phyloP scores from a whole-genome alignment of 2,888 invertebrate species.

The Malachius bipustulatus region DNA sequence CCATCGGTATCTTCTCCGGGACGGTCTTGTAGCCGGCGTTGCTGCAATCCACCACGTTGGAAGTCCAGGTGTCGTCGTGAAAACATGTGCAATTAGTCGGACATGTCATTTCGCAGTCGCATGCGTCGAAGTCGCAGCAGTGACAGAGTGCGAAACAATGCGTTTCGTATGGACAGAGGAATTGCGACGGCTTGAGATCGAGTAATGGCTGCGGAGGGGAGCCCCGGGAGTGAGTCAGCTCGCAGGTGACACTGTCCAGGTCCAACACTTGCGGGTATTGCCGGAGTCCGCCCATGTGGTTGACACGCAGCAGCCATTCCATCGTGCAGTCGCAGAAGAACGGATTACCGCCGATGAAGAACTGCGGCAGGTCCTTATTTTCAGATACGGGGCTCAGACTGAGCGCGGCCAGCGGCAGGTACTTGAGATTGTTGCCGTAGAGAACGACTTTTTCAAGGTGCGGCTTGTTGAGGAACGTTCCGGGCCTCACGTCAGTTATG shows the following conservation, averaged over 20 bases:
- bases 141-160: conserved; percentile 79
- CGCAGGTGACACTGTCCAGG: conserved; percentile 65
- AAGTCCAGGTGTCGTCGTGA: conserved; percentile 76
- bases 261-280: conserved; percentile 72
- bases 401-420: conserved; percentile 59
- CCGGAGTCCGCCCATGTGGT: conserved; percentile 58
- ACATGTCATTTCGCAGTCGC: conserved; percentile 86
- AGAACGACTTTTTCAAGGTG: conserved; percentile 65
- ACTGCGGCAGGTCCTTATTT: conserved; percentile 60
- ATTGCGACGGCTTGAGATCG: conserved; percentile 60
- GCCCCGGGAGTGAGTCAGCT: conserved; percentile 53
- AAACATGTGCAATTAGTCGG: conserved; percentile 77
- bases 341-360: conserved; percentile 72
- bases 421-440: conserved; percentile 60
- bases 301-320: conserved; percentile 75
- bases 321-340: conserved; percentile 77
- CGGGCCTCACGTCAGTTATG: conserved; percentile 55
- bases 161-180: conserved; percentile 68
- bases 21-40: conserved; percentile 61
- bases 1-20: conserved; percentile 75
- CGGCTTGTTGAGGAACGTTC: conserved; percentile 57
- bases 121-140: conserved; percentile 83
- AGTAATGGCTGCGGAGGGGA: conserved; percentile 53
- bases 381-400: conserved; percentile 52
- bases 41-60: conserved; percentile 76